A percentile compares a stretch with the other conserved stretches of the same genome.
Conservation (phyloP, 2,797 vertebrate species). For the Geotrypetes seraphini region DNA sequence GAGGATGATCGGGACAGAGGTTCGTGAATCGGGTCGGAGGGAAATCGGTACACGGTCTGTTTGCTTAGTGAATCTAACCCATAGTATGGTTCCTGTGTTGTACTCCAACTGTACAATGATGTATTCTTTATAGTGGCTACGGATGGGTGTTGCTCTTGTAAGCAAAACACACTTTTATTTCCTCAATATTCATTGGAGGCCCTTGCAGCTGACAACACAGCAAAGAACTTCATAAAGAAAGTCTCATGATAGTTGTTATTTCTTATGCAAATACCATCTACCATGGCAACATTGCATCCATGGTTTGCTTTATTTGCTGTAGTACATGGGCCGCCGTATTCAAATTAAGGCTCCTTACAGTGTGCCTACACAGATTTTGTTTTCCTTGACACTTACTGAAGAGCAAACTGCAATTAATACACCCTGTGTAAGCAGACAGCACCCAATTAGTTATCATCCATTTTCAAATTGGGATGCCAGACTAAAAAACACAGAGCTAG, state of each 20-base stretch:
- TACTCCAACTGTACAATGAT: slow-evolving; percentile 18
- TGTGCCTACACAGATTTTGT: slow-evolving; percentile 60
- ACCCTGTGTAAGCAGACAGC: slow-evolving; percentile 59
- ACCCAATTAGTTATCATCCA: slow-evolving; percentile 65
- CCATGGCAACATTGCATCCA: slow-evolving; percentile 56
- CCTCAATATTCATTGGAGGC: slow-evolving; percentile 38
- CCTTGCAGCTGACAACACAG: slow-evolving; percentile 47
- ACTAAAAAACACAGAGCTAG: slow-evolving; percentile 49
- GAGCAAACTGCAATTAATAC: slow-evolving; percentile 65
- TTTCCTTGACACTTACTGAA: slow-evolving; percentile 60
- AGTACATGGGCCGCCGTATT: slow-evolving; percentile 43
- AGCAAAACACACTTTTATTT: slow-evolving; percentile 40
- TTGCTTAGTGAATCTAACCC: too few relatives aligned
- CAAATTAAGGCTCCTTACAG: slow-evolving; percentile 44
- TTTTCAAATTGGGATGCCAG: slow-evolving; percentile 58
- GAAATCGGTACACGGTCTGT: too few relatives aligned
- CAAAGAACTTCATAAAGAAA: slow-evolving; percentile 55
- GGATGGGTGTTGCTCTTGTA: slow-evolving; percentile 23
- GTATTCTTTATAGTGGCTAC: slow-evolving; percentile 13
- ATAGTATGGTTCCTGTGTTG: too few relatives aligned
- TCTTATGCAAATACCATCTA: slow-evolving; percentile 57
- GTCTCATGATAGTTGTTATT: slow-evolving; percentile 59
- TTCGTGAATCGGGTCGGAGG: too few relatives aligned
- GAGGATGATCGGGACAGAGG: too few relatives aligned
- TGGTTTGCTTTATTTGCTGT: slow-evolving; percentile 47